Evolutionary conservation across 1,140 invertebrate species (phyloP).

Genomic region (Psix sp.): DNA sequence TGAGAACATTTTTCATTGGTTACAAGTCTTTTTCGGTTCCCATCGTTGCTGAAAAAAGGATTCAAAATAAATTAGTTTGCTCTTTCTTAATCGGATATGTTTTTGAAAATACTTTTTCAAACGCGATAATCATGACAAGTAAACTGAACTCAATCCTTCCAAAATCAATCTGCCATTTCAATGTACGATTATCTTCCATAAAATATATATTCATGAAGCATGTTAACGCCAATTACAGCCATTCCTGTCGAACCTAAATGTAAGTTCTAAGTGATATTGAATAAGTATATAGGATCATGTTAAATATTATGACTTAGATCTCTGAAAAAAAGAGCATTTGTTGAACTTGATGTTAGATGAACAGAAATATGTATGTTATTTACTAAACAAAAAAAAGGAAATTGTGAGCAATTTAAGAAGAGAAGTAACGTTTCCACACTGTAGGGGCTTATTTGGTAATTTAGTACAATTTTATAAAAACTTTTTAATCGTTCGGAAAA

Average conservation of each 20-base stretch:
- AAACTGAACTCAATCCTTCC: constrained; percentile 30
- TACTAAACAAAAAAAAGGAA: no score
- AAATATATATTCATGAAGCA: constrained; percentile 12
- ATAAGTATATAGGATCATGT: constrained; percentile 12
- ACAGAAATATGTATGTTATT: no score
- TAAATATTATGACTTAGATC: no score
- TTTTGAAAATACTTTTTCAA: no score
- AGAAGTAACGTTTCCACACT: no score
- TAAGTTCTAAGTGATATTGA: constrained; percentile 12
- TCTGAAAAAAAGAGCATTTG: no score
- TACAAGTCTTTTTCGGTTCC: constrained; percentile 3
- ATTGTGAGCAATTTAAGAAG: no score
- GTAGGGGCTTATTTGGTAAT: no score
- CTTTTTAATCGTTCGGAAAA: no score
- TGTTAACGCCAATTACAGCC: constrained; percentile 23
- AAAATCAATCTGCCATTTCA: constrained; percentile 42
- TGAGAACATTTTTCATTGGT: constrained; percentile 16
- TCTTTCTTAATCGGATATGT: no score
- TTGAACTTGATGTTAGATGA: no score
- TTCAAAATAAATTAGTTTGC: not conserved
- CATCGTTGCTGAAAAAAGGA: not conserved
- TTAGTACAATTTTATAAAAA: no score
- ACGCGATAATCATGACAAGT: constrained; percentile 12
- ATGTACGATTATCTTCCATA: constrained; percentile 32
- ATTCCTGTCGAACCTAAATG: constrained; percentile 38